A percentile compares a stretch with the other conserved stretches of the same genome.
phyloP scores from a whole-genome alignment of 2,113 vertebrate species.

The Mola mola region DNA sequence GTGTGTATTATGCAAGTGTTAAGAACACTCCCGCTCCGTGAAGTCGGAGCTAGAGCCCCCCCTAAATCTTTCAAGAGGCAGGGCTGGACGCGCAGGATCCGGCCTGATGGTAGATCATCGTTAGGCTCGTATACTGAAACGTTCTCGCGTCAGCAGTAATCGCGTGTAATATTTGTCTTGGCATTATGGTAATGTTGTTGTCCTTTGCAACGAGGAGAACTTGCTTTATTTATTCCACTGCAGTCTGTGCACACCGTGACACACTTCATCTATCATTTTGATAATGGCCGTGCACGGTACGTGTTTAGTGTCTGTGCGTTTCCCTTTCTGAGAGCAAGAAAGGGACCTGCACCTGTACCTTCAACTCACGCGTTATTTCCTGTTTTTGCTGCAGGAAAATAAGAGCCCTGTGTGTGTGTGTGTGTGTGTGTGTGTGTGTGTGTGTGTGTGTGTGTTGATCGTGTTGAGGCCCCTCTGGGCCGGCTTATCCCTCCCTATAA shows the following conservation, averaged over 20 bases:
- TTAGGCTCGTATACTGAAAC: constrained; percentile 66
- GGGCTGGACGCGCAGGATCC: constrained; percentile 25
- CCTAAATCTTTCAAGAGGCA: constrained; percentile 44
- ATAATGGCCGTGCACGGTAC: constrained; percentile 48
- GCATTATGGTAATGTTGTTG: constrained; percentile 72
- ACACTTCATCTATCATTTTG: constrained; percentile 68
- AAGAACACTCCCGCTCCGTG: constrained; percentile 26
- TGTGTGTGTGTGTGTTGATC: constrained; percentile 15
- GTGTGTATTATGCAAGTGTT: constrained; percentile 37
- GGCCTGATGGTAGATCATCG: constrained; percentile 66
- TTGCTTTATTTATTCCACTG: constrained; percentile 62
- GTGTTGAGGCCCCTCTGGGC: constrained; percentile 28
- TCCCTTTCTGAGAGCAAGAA: constrained; percentile 5
- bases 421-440: constrained; percentile 22
- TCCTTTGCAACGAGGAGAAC: constrained; percentile 59
- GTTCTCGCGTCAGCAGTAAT: constrained; percentile 65
- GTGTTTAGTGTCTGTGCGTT: constrained; percentile 24
- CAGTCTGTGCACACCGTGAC: constrained; percentile 47
- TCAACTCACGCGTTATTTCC: not conserved
- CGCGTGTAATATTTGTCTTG: constrained; percentile 63
- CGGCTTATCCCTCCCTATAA: constrained; percentile 50
- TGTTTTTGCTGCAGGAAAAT: constrained; percentile 28
- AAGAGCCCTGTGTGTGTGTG: constrained; percentile 13
- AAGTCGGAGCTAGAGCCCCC: constrained; percentile 28
- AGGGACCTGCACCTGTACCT: constrained; percentile 26